These are phyloP conservation scores for Clunio marinus DNA, from an alignment of 2,888 invertebrate genomes.

Conservation along the genomic window DNA sequence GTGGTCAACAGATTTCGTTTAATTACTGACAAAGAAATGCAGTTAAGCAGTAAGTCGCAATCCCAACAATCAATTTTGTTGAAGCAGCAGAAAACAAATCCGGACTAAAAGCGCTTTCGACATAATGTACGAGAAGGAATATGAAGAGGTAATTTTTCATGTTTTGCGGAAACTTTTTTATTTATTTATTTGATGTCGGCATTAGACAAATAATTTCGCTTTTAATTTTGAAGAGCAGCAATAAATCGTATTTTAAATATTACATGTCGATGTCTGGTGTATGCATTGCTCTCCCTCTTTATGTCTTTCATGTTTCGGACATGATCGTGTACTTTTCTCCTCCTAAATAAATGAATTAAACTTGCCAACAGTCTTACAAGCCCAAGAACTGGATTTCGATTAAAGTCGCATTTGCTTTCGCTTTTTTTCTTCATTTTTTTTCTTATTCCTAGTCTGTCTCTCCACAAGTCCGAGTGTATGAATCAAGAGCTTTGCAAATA, in stretches of 20 bases:
- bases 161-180: not conserved
- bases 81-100: no score
- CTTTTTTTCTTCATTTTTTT: no score
- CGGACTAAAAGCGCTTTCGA: no score
- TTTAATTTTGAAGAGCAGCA: slow-evolving; percentile 24
- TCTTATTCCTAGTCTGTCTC: slow-evolving; percentile 4
- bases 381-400: slow-evolving; percentile 18
- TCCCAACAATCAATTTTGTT: not conserved
- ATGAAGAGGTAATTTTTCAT: slow-evolving; percentile 12
- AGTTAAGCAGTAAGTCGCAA: no score
- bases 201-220: slow-evolving; percentile 30
- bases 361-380: not conserved
- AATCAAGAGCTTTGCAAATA: not conserved
- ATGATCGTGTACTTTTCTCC: not conserved
- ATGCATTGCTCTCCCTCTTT: no score
- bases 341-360: no score
- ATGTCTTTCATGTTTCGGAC: not conserved
- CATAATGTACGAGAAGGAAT: no score
- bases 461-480: not conserved
- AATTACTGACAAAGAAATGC: no score
- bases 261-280: slow-evolving; percentile 15
- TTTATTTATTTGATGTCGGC: slow-evolving; percentile 26
- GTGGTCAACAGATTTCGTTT: no score
- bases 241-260: slow-evolving; percentile 25
- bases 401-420: slow-evolving; percentile 6